phyloP scores from a whole-genome alignment of 92 coral and sea anemone species.

The Pocillopora meandrina region DNA sequence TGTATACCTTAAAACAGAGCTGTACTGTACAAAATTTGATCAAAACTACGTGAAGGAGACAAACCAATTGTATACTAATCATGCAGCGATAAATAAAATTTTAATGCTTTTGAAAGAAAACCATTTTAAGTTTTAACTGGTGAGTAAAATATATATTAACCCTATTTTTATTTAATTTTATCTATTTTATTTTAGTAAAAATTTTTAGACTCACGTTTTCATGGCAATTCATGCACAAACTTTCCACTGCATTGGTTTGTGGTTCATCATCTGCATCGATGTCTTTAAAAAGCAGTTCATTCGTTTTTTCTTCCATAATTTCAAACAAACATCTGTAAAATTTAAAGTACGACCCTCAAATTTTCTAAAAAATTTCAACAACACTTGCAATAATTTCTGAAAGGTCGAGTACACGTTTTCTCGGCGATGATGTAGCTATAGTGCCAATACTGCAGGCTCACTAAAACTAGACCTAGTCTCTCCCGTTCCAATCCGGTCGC shows the following conservation, averaged over 20 bases:
- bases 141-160: neutral
- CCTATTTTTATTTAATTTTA: neutral
- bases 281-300: slow-evolving; percentile 65
- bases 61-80: no score
- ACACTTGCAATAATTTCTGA: neutral
- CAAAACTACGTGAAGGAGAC: no score
- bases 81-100: no score
- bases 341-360: neutral
- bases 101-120: neutral
- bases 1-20: no score
- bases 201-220: slow-evolving; percentile 64
- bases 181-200: no score
- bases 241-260: slow-evolving; percentile 64
- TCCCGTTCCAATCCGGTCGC: slow-evolving; percentile 57
- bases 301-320: slow-evolving; percentile 42
- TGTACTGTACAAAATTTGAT: no score
- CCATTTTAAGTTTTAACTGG: no score
- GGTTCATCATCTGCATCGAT: slow-evolving; percentile 73
- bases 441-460: neutral
- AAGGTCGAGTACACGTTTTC: neutral
- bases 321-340: no score
- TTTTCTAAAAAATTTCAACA: neutral
- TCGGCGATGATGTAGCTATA: neutral
- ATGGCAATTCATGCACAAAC: slow-evolving; percentile 83
- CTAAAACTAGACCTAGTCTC: neutral